Percentiles rank a stretch among this genome's conserved stretches.
Conservation (phyloP, 2,797 vertebrate genomes). For the Semaprochilodus insignis region DNA sequence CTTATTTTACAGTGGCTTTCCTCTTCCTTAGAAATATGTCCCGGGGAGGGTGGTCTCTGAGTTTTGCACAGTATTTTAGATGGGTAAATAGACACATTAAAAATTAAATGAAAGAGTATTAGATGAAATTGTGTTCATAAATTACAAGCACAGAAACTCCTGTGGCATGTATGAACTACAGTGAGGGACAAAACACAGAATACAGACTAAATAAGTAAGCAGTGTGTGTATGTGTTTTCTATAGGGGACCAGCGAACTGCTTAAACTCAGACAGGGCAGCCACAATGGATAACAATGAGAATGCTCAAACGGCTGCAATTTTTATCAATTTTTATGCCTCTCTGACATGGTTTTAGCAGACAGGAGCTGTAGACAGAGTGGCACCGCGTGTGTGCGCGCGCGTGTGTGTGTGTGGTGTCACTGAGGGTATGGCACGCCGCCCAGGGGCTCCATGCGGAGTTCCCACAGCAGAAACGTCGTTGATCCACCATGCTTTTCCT, state of each 20-base stretch:
- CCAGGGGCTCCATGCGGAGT: conserved; percentile 51
- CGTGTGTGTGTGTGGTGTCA: conserved; percentile 47
- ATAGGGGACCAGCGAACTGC: background rate
- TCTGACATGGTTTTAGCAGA: conserved; percentile 57
- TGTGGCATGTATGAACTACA: too few relatives aligned
- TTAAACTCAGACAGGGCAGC: background rate
- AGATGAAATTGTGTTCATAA: too few relatives aligned
- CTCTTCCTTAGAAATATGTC: too few relatives aligned
- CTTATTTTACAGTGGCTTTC: too few relatives aligned
- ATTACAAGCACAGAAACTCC: too few relatives aligned
- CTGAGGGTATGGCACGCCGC: conserved; percentile 49
- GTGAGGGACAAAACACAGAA: too few relatives aligned
- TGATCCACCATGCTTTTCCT: conserved; percentile 45
- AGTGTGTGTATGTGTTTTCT: background rate
- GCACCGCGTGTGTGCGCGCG: conserved; percentile 34
- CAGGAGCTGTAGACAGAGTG: conserved; percentile 52
- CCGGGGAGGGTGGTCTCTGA: too few relatives aligned
- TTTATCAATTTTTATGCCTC: conserved; percentile 55
- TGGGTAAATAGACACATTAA: too few relatives aligned
- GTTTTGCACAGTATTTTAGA: too few relatives aligned
- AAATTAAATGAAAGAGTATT: too few relatives aligned
- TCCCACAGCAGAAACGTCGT: conserved; percentile 47
- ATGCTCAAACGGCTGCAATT: conserved; percentile 35
- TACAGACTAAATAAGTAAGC: too few relatives aligned
- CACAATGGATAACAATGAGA: conserved; percentile 40